Conservation (phyloP, 1,140 invertebrate genomes). For the Lucilia sericata region DNA sequence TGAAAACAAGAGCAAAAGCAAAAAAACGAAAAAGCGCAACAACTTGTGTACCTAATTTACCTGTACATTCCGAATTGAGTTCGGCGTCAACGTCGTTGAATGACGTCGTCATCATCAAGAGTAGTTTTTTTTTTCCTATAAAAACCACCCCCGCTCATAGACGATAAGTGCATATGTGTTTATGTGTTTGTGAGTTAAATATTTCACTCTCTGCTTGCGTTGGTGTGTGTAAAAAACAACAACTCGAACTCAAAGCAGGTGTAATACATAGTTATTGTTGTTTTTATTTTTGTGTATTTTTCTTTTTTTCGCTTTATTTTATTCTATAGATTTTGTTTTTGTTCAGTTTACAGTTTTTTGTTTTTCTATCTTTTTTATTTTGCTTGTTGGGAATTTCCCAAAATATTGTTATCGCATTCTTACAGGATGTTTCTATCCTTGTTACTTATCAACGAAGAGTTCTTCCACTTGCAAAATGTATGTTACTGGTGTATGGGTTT, state of each 20-base stretch:
- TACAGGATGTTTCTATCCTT: constrained; percentile 27
- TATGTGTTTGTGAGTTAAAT: no score
- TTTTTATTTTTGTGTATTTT: not conserved
- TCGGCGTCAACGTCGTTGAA: not conserved
- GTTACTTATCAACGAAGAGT: not conserved
- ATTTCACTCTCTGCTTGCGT: not conserved
- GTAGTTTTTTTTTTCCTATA: no score
- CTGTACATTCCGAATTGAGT: constrained; percentile 21
- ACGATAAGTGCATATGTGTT: no score
- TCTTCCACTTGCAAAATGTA: not conserved
- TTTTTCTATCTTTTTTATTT: not conserved
- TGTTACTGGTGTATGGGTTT: not conserved
- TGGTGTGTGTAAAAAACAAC: not conserved
- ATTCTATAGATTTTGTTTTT: not conserved
- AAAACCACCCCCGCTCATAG: no score
- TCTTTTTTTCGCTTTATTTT: not conserved
- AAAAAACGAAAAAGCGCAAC: not conserved
- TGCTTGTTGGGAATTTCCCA: constrained; percentile 17
- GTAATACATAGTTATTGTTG: constrained; percentile 41
- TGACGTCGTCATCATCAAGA: not conserved
- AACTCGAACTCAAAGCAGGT: constrained; percentile 30
- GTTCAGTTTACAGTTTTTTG: not conserved
- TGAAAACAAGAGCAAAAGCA: no score
- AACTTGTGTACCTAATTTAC: not conserved
- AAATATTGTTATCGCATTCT: constrained; percentile 14